Base-by-base conservation (phyloP, 1,140 invertebrate genomes). In the Armadillidium nasatum region DNA sequence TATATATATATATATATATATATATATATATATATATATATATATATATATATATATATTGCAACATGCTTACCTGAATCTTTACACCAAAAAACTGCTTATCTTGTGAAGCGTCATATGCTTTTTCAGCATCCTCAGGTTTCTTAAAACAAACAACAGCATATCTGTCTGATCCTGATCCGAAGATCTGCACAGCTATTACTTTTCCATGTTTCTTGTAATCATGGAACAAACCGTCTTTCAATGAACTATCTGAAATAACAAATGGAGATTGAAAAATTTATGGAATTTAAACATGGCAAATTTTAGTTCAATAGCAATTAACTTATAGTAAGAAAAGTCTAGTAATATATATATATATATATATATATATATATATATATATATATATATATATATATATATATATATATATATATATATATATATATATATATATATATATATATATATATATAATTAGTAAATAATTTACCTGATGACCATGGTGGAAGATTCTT, bases 191-290 rank as follows among this genome's bases (percentile, higher is more conserved):
- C 43, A 98, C 95, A 88, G 93, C 94, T 80, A 93, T 94, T 81
- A 98, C 94, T 87, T 97, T 98, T 43, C 96, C 95, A 86, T 98
- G 94, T 83, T 98, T 98, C 87, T 98, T 97, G 88, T 97, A 98
- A 85, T 98, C 96, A 87, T 98, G 96, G 87, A 95, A 98, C 77
- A 98, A 89, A 77, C 95, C 95, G 87, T 98, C 96, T 87, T 97
- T 95, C 76, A 98, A 87, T 78, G 94, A 97, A 78, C 94, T 95
- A 86, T 95, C 94, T 86, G 33, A 33, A 33, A 33, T 33, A 33
- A 3, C 33, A 33, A 33, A 33, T 33, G 33, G 33, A 33, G 33
- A 33, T 33, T 33, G 33, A 33, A 33, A n/a, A 33, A 33, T 33
- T 33, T 33, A 33, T 33, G 33, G 33, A 33, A 33, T 33, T 33